Evolutionary conservation across 2,888 invertebrate genomes (phyloP), one percentile per base, ranked within the genome.

Genomic region (Eumerus sabulonum): DNA sequence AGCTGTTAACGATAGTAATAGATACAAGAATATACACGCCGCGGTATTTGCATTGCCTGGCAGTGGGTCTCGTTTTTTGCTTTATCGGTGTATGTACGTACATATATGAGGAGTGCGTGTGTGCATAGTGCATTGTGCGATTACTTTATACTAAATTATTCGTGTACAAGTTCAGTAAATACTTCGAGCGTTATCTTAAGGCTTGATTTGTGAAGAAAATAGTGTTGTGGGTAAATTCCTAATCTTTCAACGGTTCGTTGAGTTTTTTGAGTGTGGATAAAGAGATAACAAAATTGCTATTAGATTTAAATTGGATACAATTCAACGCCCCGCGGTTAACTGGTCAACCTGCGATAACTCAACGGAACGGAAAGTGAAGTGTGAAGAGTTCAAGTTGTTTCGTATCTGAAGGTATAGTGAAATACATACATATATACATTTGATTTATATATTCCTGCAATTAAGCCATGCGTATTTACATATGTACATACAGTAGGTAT

Each of bases 221-320:
- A 27, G 27, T 27, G 2, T 27, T 27, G 27, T 27, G 27, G 27
- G 45, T 45, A 45, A 45, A 51, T 63, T 44, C 27, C 12, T 35
- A 66, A 48, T 40, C 53, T 16, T 38, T 56, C 40, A 50, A 17
- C 19, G 50, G 19, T 54, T 54, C 47, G 47, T 47, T 56, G 40
- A 16, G 56, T 48, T 35, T 50, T 48, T 27, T 27, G 7, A 4
- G 27, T 27, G 27, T 7, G 7, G 27, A 27, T 27, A 2, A 27
- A 27, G 7, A 27, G 7, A 27, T 27, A 27, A 4, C 27, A 27
- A 40, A 40, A 62, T 27, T 50, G 27, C 42, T 16, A 27, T n/a
- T n/a, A 16, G 4, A 45, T 27, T 63, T 63, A 42, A 51, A 63
- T 44, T 51, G 17, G 51, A 17, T 27, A 27, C 27, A 7, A 16